Evolutionary conservation across 2,113 vertebrate genomes (phyloP), one percentile per base, ranked within the genome.

Genomic region (Prolemur simus): DNA sequence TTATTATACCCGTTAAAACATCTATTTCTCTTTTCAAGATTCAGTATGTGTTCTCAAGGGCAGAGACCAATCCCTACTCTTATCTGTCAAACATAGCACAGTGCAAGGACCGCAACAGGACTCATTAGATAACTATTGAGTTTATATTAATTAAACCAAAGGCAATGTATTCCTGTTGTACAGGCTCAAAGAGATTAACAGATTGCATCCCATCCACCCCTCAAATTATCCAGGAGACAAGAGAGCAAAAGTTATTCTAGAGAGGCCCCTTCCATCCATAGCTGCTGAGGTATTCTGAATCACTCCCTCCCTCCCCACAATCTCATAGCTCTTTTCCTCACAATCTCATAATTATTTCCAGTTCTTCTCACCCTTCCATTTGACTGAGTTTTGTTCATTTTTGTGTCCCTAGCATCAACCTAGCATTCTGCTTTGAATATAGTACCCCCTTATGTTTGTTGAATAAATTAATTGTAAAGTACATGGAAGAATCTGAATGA

Each of bases 391-490:
- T 29, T 84, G 29, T 69, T 85, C 58, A 58, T 81, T 64, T 85
- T 94, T 89, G 20, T 85, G 69, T 83, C 47, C 23, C 49, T 37
- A n/a, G 17, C 23, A 74, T 94, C 47, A 39, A 5, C 29, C n/a
- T 54, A 74, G 34, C 17, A 54, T 54, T 93, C n/a, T 88, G 29
- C 71, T 94, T 94, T 91, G 66, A 95, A 21, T 82, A 85, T 42
- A 69, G 39, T 90, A 37, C 37, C 45, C 37, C 20, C 6, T 92
- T 81, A 66, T 39, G 15, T 89, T 90, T 80, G 37, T 64, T 96
- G 78, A 95, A 69, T 69, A 68, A 78, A 86, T 68, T 89, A 71
- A 78, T 82, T 86, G 23, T 71, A 86, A 95, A 78, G 25, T 88
- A 86, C 47, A 37, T 49, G 42, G 39, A 86, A 73, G 47, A 80